Evolutionary conservation across 1,140 invertebrate species (phyloP).

Genomic region (Tenebrio molitor): DNA sequence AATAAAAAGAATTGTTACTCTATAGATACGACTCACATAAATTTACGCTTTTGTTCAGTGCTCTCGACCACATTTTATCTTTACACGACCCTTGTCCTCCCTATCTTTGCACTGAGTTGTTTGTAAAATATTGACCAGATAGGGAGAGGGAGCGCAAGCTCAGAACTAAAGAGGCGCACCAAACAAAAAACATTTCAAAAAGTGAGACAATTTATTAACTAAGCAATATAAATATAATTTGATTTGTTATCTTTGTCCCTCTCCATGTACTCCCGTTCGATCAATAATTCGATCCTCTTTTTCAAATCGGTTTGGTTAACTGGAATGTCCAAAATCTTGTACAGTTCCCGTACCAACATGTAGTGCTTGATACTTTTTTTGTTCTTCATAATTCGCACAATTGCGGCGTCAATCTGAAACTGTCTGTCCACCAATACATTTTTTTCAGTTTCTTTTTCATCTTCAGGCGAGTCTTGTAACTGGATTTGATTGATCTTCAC

Average conservation of each 20-base stretch:
- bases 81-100: neutral
- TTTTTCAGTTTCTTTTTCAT: constrained; percentile 97
- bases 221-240: constrained; percentile 62
- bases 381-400: constrained; percentile 99
- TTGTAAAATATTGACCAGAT: neutral
- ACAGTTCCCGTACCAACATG: constrained; percentile 94
- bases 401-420: constrained; percentile 99
- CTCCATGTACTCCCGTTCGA: constrained; percentile 62
- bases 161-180: neutral
- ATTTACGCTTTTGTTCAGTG: neutral
- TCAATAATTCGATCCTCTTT: constrained; percentile 61
- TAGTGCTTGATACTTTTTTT: constrained; percentile 94
- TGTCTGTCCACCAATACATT: constrained; percentile 97
- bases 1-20: too few relatives aligned
- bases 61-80: constrained; percentile 15
- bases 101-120: neutral
- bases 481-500: constrained; percentile 99
- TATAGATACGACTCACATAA: too few relatives aligned
- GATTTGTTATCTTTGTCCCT: constrained; percentile 59
- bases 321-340: constrained; percentile 96
- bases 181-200: neutral
- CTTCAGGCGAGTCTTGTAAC: constrained; percentile 96
- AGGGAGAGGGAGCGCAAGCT: neutral
- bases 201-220: constrained; percentile 24
- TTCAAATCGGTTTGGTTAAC: constrained; percentile 76